Evolutionary conservation across 2,797 vertebrate genomes (phyloP), one percentile per base, ranked within the genome.

Genomic region (Eulemur coronatus): DNA sequence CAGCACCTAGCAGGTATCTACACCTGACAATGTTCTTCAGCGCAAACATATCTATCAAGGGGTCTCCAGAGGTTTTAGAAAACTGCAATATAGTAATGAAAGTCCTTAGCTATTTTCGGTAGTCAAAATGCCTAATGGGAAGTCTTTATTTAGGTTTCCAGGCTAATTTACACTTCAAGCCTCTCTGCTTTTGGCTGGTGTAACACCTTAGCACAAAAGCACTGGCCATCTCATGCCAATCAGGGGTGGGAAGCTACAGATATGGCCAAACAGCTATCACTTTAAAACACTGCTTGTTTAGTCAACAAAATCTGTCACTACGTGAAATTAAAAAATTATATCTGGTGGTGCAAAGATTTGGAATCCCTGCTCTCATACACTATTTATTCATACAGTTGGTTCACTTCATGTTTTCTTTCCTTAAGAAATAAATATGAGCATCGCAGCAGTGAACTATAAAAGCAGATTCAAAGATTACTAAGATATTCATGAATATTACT

Each of bases 131-230:
- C 48, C 78, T 75, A 61, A 84, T 2, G 33, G 46, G 43, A 89
- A 63, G 14, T 78, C 46, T 81, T 59, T 41, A 55, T 63, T 93
- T 87, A 73, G 67, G 73, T 69, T 91, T 89, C 85, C 41, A 75
- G 33, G 35, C 43, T 91, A 92, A 93, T 86, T 63, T 80, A 93
- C 78, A 80, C 38, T 86, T 75, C 63, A 91, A 41, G 26, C 24
- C 13, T 59, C 38, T 86, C 35, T 59, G 22, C 43, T 80, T 91
- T 52, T 43, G 63, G 43, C 38, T 89, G n/a, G n/a, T 61, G 28
- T 22, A 15, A 90, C n/a, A 89, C n/a, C 18, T 67, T 24, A 46
- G 9, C 33, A 38, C 35, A 76, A 35, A 33, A 63, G 14, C 52
- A 57, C 57, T 41, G 35, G 79, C 35, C 43, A 15, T 33, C 46